phyloP scores from a whole-genome alignment of 2,113 vertebrate species.

The Irena cyanogastra region DNA sequence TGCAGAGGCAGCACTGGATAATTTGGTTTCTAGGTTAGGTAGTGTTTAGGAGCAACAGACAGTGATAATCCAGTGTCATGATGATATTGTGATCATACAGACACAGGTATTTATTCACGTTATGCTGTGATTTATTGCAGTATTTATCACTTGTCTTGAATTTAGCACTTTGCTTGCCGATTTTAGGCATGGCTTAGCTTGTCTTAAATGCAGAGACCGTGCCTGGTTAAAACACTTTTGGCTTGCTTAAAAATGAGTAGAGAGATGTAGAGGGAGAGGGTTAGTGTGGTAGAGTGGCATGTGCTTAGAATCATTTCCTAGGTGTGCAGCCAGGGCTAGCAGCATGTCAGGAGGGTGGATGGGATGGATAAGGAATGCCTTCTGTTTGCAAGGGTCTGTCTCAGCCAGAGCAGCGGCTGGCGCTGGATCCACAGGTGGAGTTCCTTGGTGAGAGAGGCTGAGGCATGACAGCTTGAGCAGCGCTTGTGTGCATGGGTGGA shows the following conservation, averaged over 20 bases:
- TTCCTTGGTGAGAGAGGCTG: neutral
- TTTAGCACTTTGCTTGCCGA: neutral
- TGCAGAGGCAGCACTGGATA: neutral
- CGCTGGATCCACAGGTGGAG: neutral
- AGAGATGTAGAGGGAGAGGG: neutral
- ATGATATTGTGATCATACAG: neutral
- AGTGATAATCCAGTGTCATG: neutral
- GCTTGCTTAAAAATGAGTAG: neutral
- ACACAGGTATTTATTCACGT: neutral
- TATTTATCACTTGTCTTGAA: neutral
- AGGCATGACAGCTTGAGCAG: neutral
- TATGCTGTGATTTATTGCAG: neutral
- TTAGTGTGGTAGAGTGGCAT: neutral
- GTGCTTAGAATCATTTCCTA: neutral
- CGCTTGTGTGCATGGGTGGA: rapidly evolving
- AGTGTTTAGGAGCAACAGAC: neutral
- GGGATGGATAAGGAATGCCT: rapidly evolving
- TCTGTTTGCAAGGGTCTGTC: neutral
- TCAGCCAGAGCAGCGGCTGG: neutral
- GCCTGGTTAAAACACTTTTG: neutral
- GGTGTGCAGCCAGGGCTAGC: neutral
- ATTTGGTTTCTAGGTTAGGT: neutral
- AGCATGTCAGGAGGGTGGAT: neutral
- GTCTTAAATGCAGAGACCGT: neutral
- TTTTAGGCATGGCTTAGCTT: neutral